A percentile compares a stretch with the other conserved stretches of the same genome.
Conservation (phyloP, 2,797 vertebrate genomes). For the Nasua narica region DNA sequence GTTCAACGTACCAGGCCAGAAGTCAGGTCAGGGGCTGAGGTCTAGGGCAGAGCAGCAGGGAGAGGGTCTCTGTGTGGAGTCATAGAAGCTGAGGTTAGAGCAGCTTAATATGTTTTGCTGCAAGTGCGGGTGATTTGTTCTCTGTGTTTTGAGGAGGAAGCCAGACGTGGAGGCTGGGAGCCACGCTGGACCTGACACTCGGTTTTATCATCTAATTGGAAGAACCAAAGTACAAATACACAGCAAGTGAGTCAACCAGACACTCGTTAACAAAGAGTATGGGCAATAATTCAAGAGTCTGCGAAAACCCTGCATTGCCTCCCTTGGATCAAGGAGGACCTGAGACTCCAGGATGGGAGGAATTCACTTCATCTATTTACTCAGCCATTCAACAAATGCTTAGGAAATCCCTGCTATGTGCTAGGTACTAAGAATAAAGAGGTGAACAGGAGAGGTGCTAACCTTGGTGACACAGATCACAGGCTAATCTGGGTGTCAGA, state of each 20-base stretch:
- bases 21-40: neutral
- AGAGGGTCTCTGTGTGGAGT: neutral
- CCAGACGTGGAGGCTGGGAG: neutral
- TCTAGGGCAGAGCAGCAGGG: neutral
- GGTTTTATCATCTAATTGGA: neutral
- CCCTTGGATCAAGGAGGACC: neutral
- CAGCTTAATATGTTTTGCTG: neutral
- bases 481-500: neutral
- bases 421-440: neutral
- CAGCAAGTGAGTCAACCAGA: neutral
- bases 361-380: neutral
- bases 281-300: neutral
- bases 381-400: neutral
- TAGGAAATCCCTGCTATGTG: neutral
- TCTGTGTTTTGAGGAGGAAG: constrained; percentile 8
- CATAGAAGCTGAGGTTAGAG: neutral
- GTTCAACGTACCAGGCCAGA: neutral
- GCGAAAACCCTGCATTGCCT: neutral
- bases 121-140: neutral
- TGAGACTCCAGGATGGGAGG: neutral
- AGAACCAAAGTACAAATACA: neutral
- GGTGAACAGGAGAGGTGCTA: neutral
- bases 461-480: neutral
- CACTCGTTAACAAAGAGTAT: neutral
- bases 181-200: neutral